Percentiles rank a stretch among this genome's conserved stretches.
Conservation (phyloP, 2,888 invertebrate genomes). For the Morpho achilles region DNA sequence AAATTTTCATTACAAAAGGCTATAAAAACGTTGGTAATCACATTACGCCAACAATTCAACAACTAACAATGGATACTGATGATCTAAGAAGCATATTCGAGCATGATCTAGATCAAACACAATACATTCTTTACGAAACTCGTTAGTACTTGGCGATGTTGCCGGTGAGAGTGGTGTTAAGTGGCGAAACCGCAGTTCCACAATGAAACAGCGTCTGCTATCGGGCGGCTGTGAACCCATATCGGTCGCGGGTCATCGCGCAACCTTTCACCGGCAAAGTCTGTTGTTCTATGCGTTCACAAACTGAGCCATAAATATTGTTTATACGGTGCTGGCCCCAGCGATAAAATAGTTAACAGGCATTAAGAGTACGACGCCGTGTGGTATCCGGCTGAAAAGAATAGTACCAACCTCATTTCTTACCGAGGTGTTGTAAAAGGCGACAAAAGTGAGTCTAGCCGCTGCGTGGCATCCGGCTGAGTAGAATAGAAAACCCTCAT, state of each 20-base stretch:
- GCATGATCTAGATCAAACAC: conserved; percentile 67
- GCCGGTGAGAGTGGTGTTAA: conserved; percentile 68
- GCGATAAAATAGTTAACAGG: too few relatives aligned
- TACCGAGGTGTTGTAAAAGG: too few relatives aligned
- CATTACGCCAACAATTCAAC: conserved; percentile 22
- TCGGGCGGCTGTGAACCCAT: conserved; percentile 33
- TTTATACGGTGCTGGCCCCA: too few relatives aligned
- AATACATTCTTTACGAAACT: conserved; percentile 69
- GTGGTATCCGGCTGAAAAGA: too few relatives aligned
- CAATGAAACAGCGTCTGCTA: conserved; percentile 52
- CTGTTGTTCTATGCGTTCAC: conserved; percentile 12
- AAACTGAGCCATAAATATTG: background rate
- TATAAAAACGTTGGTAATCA: conserved; percentile 6
- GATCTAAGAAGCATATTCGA: conserved; percentile 41
- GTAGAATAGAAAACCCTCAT: too few relatives aligned
- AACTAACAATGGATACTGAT: conserved; percentile 39
- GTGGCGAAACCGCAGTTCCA: conserved; percentile 59
- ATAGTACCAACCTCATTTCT: too few relatives aligned
- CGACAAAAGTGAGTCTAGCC: too few relatives aligned
- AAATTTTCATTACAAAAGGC: conserved; percentile 7
- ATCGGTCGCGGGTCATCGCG: conserved; percentile 57
- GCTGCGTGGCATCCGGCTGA: too few relatives aligned
- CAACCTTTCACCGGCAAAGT: conserved; percentile 54
- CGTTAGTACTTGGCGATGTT: conserved; percentile 63
- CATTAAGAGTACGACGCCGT: too few relatives aligned